Base-by-base conservation (phyloP, 2,113 vertebrate genomes). In the Callipepla californica region DNA sequence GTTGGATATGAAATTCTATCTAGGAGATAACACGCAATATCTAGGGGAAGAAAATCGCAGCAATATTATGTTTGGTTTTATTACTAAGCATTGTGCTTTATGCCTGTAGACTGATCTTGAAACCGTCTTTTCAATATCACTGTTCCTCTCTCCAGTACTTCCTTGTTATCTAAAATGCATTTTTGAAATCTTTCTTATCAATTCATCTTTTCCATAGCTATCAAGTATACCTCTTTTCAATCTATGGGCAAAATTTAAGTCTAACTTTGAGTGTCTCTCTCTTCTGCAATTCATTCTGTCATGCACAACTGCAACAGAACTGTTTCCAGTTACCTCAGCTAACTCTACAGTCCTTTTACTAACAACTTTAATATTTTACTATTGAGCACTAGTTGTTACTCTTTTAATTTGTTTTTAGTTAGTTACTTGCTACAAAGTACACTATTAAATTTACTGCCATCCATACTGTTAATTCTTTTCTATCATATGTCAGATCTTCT, bases 1-100 rank as follows among this genome's bases (percentile, higher is more conserved):
- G 40, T 40, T 40, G 40, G 40, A 40, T 40, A 40, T 40, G 40
- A 40, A 40, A 40, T 40, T 40, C 40, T 69, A 77, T 92, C 75
- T 89, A 95, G 87, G 50, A 95, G 53, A 85, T 76, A 48, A n/a
- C 68, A 73, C 79, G 77, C 87, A 92, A 94, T 82, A 85, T 79
- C 90, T 87, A 73, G 66, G 80, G 87, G 87, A 89, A 76, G 85
- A 91, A 94, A 94, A 89, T 91, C n/a, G 0, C 87, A 89, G 81
- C 89, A 91, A 91, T 89, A 94, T 75, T 85, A 38, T 38, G 70
- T 82, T 93, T 93, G 55, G 47, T 89, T 96, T 96, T 96, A 94
- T 94, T 92, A 77, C 89, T 74, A 77, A 11, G 6, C 47, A 93
- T 87, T 91, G 91, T 94, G 78, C 79, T 96, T 95, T 91, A 89